Conservation (phyloP, 1,140 invertebrate species). For the Linepithema humile region DNA sequence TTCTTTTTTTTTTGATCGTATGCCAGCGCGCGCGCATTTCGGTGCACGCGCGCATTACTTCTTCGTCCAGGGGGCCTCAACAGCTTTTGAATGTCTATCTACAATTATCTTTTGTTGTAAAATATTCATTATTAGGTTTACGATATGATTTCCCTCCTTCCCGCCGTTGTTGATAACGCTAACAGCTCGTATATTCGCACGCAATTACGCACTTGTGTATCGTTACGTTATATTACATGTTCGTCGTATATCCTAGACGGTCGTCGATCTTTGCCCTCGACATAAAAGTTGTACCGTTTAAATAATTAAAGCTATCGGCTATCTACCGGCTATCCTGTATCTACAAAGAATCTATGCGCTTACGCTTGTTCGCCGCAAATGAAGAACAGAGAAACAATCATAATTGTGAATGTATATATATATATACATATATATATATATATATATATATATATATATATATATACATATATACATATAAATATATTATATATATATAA, state of each 20-base stretch:
- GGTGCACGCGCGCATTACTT: conserved; percentile 15
- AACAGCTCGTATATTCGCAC: conserved; percentile 59
- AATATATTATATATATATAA: conserved; percentile 20
- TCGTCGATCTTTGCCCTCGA: conserved; percentile 59
- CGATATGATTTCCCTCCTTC: conserved; percentile 83
- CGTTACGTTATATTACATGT: conserved; percentile 72
- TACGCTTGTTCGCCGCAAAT: conserved; percentile 78
- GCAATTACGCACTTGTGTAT: conserved; percentile 60
- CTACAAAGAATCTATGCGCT: conserved; percentile 81
- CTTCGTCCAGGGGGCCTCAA: conserved; percentile 64
- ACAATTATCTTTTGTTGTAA: conserved; percentile 81
- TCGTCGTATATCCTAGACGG: conserved; percentile 49
- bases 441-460: not conserved
- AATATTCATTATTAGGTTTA: conserved; percentile 84
- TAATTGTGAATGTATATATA: not conserved
- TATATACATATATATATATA: conserved; percentile 24
- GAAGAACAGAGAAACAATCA: conserved; percentile 61
- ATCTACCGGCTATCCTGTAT: conserved; percentile 82
- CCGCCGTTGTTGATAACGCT: conserved; percentile 67
- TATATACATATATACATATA: not conserved
- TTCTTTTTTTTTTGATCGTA: conserved; percentile 73
- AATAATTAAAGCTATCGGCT: conserved; percentile 84
- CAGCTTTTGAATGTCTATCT: conserved; percentile 82
- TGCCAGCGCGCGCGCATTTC: conserved; percentile 60
- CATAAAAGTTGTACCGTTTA: conserved; percentile 78